Evolutionary conservation across 2,113 vertebrate genomes (phyloP), one percentile per base, ranked within the genome.

Genomic region (Chiloscyllium plagiosum): DNA sequence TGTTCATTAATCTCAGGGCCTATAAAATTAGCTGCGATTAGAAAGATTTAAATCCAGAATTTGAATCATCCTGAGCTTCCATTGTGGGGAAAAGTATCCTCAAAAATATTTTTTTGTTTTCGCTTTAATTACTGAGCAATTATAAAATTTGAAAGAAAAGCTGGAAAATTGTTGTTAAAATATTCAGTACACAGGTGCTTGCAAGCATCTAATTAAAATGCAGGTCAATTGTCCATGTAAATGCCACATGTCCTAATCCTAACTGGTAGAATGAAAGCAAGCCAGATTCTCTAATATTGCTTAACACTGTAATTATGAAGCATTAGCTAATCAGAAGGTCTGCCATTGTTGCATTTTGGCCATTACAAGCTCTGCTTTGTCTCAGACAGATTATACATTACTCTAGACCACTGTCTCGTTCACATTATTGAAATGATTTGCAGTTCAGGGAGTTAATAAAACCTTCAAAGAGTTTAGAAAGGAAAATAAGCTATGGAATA

Each of bases 231-330:
- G 37, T 61, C 42, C 68, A 26, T 95, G 29, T 66, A 6, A 26
- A 69, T 50, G 47, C 47, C 68, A 95, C 42, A 8, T 42, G 68
- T 3, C 50, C n/a, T 95, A 47, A 26, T 50, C 37, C 68, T 95
- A 26, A 95, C 37, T 95, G n/a, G 17, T 42, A 26, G 37, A 72
- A 50, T 10, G 47, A 20, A 69, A 24, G 70, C 56, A 92, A 47
- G 66, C 7, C 65, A 26, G 22, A 95, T 94, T 94, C 66, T 26
- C n/a, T 47, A 47, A 94, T 69, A 94, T 94, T 70, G 68, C 47
- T 94, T 94, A 47, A 47, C 37, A 69, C 37, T 69, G 93, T 70
- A 94, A 70, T 94, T 94, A 94, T 94, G 20, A 94, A 94, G 93
- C 66, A 94, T 94, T 70, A 94, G 93, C 65, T 70, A 94, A 94